Conservation (phyloP, 1,140 invertebrate species). For the Anoplophora glabripennis region DNA sequence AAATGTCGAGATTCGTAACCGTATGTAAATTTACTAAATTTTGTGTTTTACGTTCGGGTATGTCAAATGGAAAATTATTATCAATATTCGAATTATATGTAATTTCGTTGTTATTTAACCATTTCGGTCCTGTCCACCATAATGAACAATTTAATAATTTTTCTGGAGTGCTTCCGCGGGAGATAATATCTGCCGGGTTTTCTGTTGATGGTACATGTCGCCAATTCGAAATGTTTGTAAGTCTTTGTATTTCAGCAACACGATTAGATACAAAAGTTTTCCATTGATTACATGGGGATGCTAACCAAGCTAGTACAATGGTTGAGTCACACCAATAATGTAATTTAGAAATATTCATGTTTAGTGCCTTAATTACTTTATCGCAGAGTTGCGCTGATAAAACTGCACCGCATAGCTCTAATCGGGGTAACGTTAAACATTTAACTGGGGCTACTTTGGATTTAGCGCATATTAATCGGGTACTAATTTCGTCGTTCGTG, state of each 20-base stretch:
- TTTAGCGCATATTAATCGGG: conserved; percentile 36
- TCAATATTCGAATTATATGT: not conserved
- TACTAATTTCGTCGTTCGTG: not conserved
- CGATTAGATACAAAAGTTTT: conserved; percentile 48
- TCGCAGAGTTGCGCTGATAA: conserved; percentile 32
- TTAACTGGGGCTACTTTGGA: conserved; percentile 44
- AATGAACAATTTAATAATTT: not conserved
- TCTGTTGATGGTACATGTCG: conserved; percentile 45
- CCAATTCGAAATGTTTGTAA: conserved; percentile 43
- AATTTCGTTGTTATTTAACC: not conserved
- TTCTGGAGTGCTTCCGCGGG: conserved; percentile 30
- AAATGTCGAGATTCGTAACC: not conserved
- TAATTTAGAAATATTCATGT: no score
- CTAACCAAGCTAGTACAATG: conserved; percentile 47
- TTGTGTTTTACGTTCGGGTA: not conserved
- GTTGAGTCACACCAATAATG: conserved; percentile 25
- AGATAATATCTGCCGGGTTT: conserved; percentile 45
- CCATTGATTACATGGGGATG: conserved; percentile 35
- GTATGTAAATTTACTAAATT: not conserved
- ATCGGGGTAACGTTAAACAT: conserved; percentile 41
- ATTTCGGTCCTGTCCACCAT: conserved; percentile 23
- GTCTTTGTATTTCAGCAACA: conserved; percentile 41
- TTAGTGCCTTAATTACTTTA: conserved; percentile 20
- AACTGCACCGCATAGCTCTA: conserved; percentile 42
- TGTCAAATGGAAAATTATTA: not conserved